Conservation (phyloP, 2,888 invertebrate genomes). For the Leptothorax acervorum region DNA sequence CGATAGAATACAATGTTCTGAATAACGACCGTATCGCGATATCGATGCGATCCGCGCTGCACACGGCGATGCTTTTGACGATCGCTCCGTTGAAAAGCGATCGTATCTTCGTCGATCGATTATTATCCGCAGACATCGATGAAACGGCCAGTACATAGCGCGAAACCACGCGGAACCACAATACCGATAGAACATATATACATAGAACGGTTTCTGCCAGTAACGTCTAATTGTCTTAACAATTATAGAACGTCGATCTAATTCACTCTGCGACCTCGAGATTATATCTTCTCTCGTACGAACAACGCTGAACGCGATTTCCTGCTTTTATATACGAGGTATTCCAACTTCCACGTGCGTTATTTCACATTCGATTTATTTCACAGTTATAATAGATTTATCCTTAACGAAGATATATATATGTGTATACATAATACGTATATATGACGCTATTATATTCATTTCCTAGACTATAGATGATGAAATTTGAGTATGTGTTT, state of each 20-base stretch:
- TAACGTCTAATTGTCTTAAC: conserved; percentile 74
- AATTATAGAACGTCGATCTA: conserved; percentile 72
- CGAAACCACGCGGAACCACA: conserved; percentile 71
- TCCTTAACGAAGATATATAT: background rate
- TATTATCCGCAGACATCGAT: conserved; percentile 76
- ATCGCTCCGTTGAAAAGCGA: conserved; percentile 59
- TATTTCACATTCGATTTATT: conserved; percentile 39
- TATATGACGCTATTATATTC: no score
- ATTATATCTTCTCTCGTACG: conserved; percentile 56
- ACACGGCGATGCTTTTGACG: conserved; percentile 55
- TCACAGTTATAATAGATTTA: background rate
- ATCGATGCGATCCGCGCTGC: conserved; percentile 20
- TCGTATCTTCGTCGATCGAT: conserved; percentile 70
- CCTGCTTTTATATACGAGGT: conserved; percentile 40
- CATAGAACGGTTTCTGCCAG: conserved; percentile 60
- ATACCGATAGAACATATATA: conserved; percentile 62
- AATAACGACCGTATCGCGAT: conserved; percentile 38
- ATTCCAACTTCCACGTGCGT: background rate
- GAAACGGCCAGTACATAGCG: conserved; percentile 64
- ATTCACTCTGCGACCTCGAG: conserved; percentile 50
- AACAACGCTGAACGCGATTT: conserved; percentile 27
- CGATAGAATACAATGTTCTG: conserved; percentile 17
- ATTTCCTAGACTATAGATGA: no score
- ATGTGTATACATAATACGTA: no score
- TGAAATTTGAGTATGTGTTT: no score